A percentile compares a stretch with the other conserved stretches of the same genome.
Conservation (phyloP, 2,888 invertebrate genomes). For the Hyalella azteca region DNA sequence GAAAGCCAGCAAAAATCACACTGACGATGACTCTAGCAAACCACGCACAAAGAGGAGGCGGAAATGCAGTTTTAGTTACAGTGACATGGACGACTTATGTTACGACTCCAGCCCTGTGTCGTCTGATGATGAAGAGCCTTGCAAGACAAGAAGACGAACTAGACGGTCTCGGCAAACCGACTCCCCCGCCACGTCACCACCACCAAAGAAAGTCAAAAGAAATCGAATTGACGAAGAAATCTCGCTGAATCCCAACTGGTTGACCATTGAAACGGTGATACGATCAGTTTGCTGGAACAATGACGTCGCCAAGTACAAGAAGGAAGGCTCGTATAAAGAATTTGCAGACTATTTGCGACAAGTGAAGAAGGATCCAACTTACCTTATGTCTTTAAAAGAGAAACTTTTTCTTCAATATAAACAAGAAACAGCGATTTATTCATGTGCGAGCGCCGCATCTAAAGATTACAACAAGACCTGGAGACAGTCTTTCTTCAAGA, state of each 20-base stretch:
- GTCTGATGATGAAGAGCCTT: not conserved
- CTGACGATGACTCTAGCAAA: not conserved
- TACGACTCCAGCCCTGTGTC: not conserved
- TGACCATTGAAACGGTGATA: conserved; percentile 59
- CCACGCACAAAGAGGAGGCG: not conserved
- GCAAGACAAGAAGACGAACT: not conserved
- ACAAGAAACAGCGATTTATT: conserved; percentile 58
- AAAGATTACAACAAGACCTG: conserved; percentile 14
- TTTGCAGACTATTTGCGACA: conserved; percentile 49
- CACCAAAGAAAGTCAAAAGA: not conserved
- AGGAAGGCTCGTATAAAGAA: conserved; percentile 54
- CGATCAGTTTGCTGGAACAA: conserved; percentile 55
- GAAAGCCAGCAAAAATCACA: too few species aligned
- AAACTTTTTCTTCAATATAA: conserved; percentile 58
- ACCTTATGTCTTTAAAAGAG: conserved; percentile 52
- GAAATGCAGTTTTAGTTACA: conserved; percentile 16
- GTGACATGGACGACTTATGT: conserved; percentile 23
- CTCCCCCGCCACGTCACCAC: not conserved
- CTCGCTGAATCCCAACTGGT: conserved; percentile 40
- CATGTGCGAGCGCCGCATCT: conserved; percentile 45
- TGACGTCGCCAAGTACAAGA: conserved; percentile 44
- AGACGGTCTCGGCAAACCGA: not conserved
- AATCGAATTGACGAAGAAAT: conserved; percentile 44
- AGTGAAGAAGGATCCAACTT: conserved; percentile 50
- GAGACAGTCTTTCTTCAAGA: conserved; percentile 37